phyloP scores from a whole-genome alignment of 2,888 invertebrate species.

The Scaptomyza tumidula region DNA sequence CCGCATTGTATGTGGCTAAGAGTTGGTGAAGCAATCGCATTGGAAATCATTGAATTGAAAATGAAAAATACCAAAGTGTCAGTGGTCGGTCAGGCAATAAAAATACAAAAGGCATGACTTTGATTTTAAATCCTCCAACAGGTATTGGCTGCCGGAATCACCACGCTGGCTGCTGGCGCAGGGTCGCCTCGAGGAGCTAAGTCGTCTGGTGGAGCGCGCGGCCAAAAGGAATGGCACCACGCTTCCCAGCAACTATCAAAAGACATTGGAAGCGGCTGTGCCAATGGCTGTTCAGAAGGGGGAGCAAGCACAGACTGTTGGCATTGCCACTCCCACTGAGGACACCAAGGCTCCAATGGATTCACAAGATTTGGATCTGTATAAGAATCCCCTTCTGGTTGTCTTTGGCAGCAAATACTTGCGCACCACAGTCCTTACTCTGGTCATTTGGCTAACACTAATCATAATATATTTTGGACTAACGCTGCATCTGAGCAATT shows the following conservation, averaged over 20 bases:
- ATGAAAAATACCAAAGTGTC: conserved; percentile 67
- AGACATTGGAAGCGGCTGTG: conserved; percentile 85
- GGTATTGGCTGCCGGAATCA: conserved; percentile 91
- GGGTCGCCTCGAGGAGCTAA: conserved; percentile 89
- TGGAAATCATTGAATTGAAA: conserved; percentile 58
- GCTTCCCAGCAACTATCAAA: conserved; percentile 89
- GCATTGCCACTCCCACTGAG: conserved; percentile 13
- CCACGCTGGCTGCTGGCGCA: conserved; percentile 91
- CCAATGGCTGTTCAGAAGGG: conserved; percentile 73
- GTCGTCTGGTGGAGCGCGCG: conserved; percentile 87
- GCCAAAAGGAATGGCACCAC: conserved; percentile 88
- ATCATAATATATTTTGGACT: conserved; percentile 92
- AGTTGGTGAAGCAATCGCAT: neutral
- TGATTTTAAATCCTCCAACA: conserved; percentile 77
- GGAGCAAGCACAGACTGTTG: conserved; percentile 27
- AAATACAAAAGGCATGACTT: conserved; percentile 46
- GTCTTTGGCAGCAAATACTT: conserved; percentile 88
- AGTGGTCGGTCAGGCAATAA: conserved; percentile 58
- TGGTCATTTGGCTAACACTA: conserved; percentile 90
- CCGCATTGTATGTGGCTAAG: conserved; percentile 33
- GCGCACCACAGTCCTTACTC: conserved; percentile 88
- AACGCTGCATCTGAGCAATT: conserved; percentile 90
- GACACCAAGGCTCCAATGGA: conserved; percentile 65
- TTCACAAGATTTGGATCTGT: conserved; percentile 36
- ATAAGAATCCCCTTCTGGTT: conserved; percentile 86